phyloP scores from a whole-genome alignment of 2,113 vertebrate species.

The Leucoraja erinaceus region DNA sequence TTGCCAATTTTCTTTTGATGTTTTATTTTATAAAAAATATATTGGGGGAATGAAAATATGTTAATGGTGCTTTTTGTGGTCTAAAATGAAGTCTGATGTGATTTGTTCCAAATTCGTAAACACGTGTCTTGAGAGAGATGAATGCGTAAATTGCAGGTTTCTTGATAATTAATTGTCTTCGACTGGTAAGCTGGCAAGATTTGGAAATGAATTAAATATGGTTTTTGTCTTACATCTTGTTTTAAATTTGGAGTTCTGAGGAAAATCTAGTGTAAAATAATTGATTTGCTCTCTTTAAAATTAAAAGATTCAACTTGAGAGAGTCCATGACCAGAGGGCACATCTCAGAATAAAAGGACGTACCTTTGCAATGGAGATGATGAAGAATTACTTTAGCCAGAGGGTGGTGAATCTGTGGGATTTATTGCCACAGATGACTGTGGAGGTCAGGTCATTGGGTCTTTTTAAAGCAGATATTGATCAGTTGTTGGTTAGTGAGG shows the following conservation, averaged over 20 bases:
- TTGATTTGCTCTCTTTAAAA: neutral
- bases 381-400: too few species aligned
- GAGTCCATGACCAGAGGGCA: too few species aligned
- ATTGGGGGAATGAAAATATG: neutral
- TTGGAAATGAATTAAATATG: neutral
- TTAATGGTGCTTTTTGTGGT: neutral
- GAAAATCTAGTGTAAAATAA: neutral
- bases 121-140: neutral
- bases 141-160: neutral
- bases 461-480: too few species aligned
- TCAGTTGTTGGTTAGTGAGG: too few species aligned
- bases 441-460: too few species aligned
- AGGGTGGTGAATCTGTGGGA: too few species aligned
- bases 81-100: neutral
- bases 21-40: neutral
- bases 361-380: too few species aligned
- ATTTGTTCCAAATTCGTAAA: neutral
- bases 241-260: neutral
- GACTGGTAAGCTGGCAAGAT: neutral
- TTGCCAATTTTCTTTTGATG: neutral
- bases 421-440: too few species aligned
- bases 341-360: too few species aligned
- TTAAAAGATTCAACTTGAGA: neutral
- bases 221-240: neutral
- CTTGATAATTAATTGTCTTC: too few species aligned